These are phyloP conservation scores for Metopolophium dirhodum DNA, from an alignment of 1,140 invertebrate genomes.

Conservation along the genomic window DNA sequence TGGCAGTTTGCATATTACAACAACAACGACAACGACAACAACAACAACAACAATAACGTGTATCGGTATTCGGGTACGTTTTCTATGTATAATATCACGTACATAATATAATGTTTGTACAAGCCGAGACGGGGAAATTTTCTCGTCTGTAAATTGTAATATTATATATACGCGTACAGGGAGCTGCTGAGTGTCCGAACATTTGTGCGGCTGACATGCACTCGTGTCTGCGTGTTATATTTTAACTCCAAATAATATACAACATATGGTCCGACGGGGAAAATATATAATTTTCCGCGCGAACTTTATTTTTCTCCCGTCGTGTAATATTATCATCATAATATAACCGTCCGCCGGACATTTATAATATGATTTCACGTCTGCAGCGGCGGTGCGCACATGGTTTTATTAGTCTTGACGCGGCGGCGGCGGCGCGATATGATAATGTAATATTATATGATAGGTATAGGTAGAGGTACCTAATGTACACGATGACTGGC, in stretches of 20 bases:
- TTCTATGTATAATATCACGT: not conserved
- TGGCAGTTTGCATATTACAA: not conserved
- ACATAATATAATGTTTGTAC: not conserved
- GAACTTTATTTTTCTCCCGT: not conserved
- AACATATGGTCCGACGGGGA: not conserved
- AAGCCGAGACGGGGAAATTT: not conserved
- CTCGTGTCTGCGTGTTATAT: not conserved
- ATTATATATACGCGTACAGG: too few species aligned
- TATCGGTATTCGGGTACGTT: not conserved
- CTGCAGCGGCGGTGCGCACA: not conserved
- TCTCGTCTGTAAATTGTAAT: not conserved
- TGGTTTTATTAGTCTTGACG: not conserved
- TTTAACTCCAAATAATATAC: not conserved
- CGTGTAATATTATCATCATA: not conserved
- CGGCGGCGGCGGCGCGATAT: too few species aligned
- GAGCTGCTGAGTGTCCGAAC: not conserved
- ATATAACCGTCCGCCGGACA: not conserved
- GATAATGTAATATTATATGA: too few species aligned
- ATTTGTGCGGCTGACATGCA: not conserved
- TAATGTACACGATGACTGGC: too few species aligned
- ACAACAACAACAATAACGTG: too few species aligned
- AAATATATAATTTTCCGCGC: not conserved
- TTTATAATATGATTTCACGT: not conserved
- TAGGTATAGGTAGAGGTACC: too few species aligned
- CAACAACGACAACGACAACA: too few species aligned